Percentiles rank a stretch among this genome's conserved stretches.
Conservation (phyloP, 2,888 invertebrate species). For the Rhingia rostrata region DNA sequence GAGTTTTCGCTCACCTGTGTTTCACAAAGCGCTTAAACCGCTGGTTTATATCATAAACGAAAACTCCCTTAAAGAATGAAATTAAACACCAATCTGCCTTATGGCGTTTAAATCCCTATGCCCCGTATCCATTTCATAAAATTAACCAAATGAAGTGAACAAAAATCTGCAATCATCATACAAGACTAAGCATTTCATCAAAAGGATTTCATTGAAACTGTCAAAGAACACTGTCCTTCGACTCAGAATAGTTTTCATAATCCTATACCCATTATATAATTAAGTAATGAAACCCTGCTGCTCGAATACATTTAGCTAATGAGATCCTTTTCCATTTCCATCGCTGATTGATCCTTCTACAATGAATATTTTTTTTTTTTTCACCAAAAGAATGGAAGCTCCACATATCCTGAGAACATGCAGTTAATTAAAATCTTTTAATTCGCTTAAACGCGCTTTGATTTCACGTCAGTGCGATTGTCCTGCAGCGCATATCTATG, state of each 20-base stretch:
- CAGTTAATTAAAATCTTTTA: constrained; percentile 73
- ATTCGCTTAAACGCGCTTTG: constrained; percentile 67
- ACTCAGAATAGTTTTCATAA: constrained; percentile 49
- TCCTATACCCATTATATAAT: constrained; percentile 51
- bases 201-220: neutral
- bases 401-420: constrained; percentile 6
- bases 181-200: neutral
- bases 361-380: neutral
- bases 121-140: too few relatives aligned
- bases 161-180: neutral
- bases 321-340: constrained; percentile 46
- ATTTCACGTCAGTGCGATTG: constrained; percentile 54
- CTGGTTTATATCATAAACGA: too few relatives aligned
- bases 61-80: too few relatives aligned
- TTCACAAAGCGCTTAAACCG: too few relatives aligned
- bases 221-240: neutral
- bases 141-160: too few relatives aligned
- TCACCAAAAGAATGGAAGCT: neutral
- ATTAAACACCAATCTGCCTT: too few relatives aligned
- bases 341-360: constrained; percentile 6
- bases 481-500: constrained; percentile 39
- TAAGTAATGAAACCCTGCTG: constrained; percentile 40
- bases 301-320: constrained; percentile 57
- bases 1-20: too few relatives aligned
- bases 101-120: too few relatives aligned